phyloP scores from a whole-genome alignment of 2,888 invertebrate genomes.

The Gisinianus flammeolus region DNA sequence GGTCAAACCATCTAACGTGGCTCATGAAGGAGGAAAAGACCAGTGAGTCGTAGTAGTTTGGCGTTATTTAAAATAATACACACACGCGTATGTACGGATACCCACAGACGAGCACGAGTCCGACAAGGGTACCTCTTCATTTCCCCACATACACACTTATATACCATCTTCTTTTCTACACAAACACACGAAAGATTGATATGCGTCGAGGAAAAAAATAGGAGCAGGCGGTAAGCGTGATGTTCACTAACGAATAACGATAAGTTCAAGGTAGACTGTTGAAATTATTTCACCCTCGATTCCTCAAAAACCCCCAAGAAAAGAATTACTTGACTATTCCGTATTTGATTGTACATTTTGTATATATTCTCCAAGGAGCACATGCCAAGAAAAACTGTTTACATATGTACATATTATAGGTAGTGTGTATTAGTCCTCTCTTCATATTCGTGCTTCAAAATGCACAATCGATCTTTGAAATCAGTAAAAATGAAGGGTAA shows the following conservation, averaged over 20 bases:
- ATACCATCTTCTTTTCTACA: neutral
- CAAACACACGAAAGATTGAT: neutral
- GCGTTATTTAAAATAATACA: neutral
- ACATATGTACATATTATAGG: no score
- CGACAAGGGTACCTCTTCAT: neutral
- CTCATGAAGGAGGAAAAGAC: no score
- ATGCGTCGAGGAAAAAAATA: neutral
- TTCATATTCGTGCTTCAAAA: no score
- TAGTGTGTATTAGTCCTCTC: no score
- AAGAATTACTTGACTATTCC: no score
- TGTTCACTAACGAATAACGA: neutral
- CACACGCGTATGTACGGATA: no score
- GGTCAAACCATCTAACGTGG: no score
- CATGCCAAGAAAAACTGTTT: no score
- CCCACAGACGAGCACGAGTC: neutral
- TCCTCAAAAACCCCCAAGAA: neutral
- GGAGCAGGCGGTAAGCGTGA: conserved; percentile 15
- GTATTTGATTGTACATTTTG: no score
- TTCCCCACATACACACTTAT: neutral
- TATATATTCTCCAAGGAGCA: no score
- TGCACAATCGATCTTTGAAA: no score
- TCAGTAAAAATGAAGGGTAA: no score
- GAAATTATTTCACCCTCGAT: neutral
- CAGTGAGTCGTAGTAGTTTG: neutral
- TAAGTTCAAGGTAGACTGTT: conserved; percentile 15